Percentiles rank a stretch among this genome's conserved stretches.
These are phyloP conservation scores for Drosophila simulans DNA, from an alignment of 1,140 invertebrate species.

Conservation along the genomic window DNA sequence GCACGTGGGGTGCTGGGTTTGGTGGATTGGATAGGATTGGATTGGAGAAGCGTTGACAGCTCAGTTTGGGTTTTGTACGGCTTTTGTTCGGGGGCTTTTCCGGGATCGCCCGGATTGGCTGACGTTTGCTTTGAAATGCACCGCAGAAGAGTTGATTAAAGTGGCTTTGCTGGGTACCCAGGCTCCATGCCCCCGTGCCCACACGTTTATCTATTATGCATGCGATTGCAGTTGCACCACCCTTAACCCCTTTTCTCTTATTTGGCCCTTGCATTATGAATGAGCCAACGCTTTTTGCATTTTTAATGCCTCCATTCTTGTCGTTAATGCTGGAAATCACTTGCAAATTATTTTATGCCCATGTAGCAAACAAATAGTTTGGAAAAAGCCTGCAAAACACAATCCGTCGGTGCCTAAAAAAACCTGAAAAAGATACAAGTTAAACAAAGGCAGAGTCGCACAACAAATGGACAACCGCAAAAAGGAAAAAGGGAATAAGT, in stretches of 20 bases:
- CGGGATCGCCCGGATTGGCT: constrained; percentile 52
- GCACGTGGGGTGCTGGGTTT: not conserved
- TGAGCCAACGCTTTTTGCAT: constrained; percentile 61
- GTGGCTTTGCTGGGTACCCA: constrained; percentile 54
- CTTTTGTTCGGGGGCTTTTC: constrained; percentile 38
- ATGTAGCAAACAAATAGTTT: constrained; percentile 41
- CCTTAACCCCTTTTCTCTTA: constrained; percentile 13
- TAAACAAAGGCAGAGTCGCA: constrained; percentile 46
- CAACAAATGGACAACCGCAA: constrained; percentile 43
- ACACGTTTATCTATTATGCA: constrained; percentile 33
- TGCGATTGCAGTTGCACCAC: constrained; percentile 37
- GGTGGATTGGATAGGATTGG: constrained; percentile 24
- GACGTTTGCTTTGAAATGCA: constrained; percentile 71
- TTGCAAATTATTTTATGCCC: constrained; percentile 64
- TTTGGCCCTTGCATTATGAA: constrained; percentile 51
- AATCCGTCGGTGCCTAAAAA: constrained; percentile 8
- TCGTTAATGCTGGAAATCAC: constrained; percentile 71
- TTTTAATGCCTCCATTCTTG: constrained; percentile 60
- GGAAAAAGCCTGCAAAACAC: constrained; percentile 25
- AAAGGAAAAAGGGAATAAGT: not conserved
- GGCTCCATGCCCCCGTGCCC: not conserved
- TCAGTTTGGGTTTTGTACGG: constrained; percentile 32
- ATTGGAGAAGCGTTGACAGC: constrained; percentile 44
- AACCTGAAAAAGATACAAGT: constrained; percentile 25
- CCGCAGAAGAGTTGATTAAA: constrained; percentile 75